Evolutionary conservation across 1,140 invertebrate species (phyloP).

Genomic region (Macrobrachium rosenbergii): DNA sequence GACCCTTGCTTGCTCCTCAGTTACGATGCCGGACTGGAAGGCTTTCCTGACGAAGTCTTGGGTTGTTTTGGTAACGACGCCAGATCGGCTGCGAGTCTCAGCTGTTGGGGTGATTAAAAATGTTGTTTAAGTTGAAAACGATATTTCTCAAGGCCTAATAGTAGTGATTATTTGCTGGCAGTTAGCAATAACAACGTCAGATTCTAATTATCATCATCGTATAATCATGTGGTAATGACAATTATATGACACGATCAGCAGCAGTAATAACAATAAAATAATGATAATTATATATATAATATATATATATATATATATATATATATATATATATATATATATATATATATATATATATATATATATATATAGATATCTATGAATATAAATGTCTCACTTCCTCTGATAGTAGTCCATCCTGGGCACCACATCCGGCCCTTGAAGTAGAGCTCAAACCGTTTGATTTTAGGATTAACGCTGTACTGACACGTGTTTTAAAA

Average conservation of each 20-base stretch:
- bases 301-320: too few species aligned
- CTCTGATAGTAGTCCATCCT: conserved; percentile 4
- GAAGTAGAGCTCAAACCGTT: not conserved
- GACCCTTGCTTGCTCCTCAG: not conserved
- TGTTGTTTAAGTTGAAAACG: not conserved
- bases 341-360: too few species aligned
- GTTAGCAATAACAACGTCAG: not conserved
- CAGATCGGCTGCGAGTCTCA: conserved; percentile 10
- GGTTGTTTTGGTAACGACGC: not conserved
- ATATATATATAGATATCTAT: too few species aligned
- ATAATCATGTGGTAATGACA: too few species aligned
- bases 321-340: too few species aligned
- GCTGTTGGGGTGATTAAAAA: not conserved
- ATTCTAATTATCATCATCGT: too few species aligned
- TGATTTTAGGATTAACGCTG: not conserved
- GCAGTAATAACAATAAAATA: too few species aligned
- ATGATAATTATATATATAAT: too few species aligned
- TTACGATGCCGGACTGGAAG: not conserved
- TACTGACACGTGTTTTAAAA: not conserved
- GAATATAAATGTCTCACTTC: not conserved
- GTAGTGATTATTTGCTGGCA: not conserved
- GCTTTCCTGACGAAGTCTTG: conserved; percentile 24
- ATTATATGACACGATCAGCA: too few species aligned
- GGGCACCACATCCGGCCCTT: conserved; percentile 14
- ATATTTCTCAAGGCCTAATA: not conserved